These are phyloP conservation scores for Perdita meconis DNA, from an alignment of 2,888 invertebrate species.

Conservation along the genomic window DNA sequence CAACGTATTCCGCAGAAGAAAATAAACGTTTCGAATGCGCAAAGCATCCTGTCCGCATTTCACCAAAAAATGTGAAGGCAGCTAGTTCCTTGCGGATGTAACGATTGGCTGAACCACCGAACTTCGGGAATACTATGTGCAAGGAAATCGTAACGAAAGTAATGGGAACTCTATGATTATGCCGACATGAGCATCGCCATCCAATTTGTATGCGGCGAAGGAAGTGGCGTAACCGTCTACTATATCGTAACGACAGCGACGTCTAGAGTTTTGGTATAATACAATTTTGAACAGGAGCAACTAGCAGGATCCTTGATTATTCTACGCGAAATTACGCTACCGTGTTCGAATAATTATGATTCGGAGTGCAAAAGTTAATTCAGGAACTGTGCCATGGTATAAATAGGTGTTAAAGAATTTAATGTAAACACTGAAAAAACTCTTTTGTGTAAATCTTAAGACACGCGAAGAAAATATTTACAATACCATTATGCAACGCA, in stretches of 20 bases:
- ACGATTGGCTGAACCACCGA: constrained; percentile 25
- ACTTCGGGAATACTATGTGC: constrained; percentile 37
- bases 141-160: constrained; percentile 59
- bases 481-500: background rate
- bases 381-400: too few relatives aligned
- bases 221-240: constrained; percentile 49
- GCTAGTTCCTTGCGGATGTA: constrained; percentile 21
- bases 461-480: background rate
- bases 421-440: background rate
- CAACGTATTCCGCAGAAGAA: background rate
- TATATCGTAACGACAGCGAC: constrained; percentile 48
- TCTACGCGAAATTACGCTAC: background rate
- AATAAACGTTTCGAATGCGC: background rate
- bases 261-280: constrained; percentile 47
- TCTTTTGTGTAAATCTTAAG: too few relatives aligned
- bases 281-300: constrained; percentile 45
- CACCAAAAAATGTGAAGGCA: constrained; percentile 19
- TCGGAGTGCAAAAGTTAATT: background rate
- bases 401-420: background rate
- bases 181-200: constrained; percentile 44
- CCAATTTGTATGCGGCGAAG: constrained; percentile 64
- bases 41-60: background rate
- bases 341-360: constrained; percentile 20
- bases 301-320: constrained; percentile 49
- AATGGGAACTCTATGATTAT: constrained; percentile 58